Evolutionary conservation across 2,888 invertebrate genomes (phyloP).

Genomic region (Linyphia triangularis): DNA sequence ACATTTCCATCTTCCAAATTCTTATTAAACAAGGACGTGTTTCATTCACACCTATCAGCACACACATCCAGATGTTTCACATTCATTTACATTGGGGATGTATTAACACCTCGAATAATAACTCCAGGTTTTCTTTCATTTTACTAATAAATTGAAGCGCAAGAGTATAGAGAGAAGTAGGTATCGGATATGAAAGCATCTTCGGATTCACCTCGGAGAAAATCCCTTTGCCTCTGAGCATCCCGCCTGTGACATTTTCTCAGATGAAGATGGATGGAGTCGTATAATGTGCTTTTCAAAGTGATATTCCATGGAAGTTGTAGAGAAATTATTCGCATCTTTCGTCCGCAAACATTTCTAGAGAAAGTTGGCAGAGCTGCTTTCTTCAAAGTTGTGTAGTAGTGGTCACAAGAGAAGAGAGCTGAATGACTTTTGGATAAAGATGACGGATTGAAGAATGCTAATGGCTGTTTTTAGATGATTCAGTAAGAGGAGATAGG

Average conservation of each 20-base stretch:
- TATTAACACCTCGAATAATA: neutral
- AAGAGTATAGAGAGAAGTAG: neutral
- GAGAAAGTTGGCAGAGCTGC: no score
- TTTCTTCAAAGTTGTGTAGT: neutral
- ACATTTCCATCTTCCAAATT: no score
- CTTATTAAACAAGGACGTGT: no score
- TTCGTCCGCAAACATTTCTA: constrained; percentile 14
- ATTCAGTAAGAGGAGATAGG: no score
- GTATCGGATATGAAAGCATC: neutral
- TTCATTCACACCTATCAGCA: no score
- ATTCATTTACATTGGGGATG: no score
- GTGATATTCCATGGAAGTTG: constrained; percentile 21
- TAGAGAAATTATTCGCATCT: constrained; percentile 34
- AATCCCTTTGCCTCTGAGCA: constrained; percentile 30
- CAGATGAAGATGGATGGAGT: constrained; percentile 44
- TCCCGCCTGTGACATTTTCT: constrained; percentile 6
- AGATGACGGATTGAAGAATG: no score
- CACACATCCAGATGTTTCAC: no score
- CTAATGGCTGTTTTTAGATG: no score
- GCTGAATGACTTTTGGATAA: no score
- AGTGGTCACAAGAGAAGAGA: no score
- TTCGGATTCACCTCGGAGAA: neutral
- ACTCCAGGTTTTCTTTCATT: neutral
- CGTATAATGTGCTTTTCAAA: constrained; percentile 49
- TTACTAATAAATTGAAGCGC: constrained; percentile 22